Base-by-base conservation (phyloP, 2,888 invertebrate genomes). In the Quadroppia sp. region DNA sequence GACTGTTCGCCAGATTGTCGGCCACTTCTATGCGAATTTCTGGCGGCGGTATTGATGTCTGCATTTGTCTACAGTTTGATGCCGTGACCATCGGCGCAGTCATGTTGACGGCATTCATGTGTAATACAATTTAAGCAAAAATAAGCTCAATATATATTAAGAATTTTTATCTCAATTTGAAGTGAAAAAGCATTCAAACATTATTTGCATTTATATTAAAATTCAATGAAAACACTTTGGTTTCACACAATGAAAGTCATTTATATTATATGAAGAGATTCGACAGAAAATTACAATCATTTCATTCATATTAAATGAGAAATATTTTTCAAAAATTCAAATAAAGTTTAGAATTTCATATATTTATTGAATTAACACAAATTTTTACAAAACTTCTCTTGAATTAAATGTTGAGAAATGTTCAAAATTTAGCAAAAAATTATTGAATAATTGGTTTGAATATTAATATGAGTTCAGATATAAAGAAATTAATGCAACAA, bases 1-100 rank as follows among this genome's bases (percentile, higher is more conserved):
- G 67, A 67, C 42, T 67, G n/a, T 32, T n/a, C 9, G 23, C 67
- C 42, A 67, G 23, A 67, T 42, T 67, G 23, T 67, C 67, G 20
- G 67, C 67, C 42, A 67, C 36, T 67, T 67, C 67, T 20, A 67
- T 67, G 4, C 67, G 67, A 1, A 67, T 67, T 40, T 67, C 67
- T 2, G 67, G 67, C 67, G 67, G 67, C 40, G 67, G 67, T 23
- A 20, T 2, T 9, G 40, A 4, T 67, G 25, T n/a, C 15, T 67
- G 67, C 67, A 67, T 67, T 67, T 67, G 67, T 4, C 30, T 36
- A 20, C 67, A 67, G 67, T 67, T 67, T 3, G 3, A 1, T 17
- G 40, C 42, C 25, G 67, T 67, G 11, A 67, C 42, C 67, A 67
- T 40, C 23, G 67, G 9, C 23, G 67, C 30, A 2, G 15, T 67